Base-by-base conservation (phyloP, 2,888 invertebrate species). In the Lagria hirta region DNA sequence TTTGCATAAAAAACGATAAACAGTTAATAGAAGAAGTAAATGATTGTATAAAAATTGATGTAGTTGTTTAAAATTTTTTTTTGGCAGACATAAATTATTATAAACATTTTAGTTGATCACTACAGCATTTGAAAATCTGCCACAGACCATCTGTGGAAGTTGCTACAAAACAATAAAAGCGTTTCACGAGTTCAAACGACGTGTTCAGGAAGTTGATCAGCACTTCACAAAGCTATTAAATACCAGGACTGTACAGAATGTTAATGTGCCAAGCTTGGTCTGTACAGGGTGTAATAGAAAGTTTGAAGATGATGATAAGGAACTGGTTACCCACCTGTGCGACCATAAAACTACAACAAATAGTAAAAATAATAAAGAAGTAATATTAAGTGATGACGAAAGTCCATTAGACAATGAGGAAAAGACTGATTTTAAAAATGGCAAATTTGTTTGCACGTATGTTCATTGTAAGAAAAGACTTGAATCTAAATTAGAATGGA, bases 391-490 rank as follows among this genome's bases (percentile, higher is more conserved):
- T 20, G 12, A 17, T 10, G 27, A 29, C 24, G 28, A 53, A 26
- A 53, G 55, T 35, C 44, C 52, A n/a, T n/a, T n/a, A n/a, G n/a
- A n/a, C 17, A 16, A 10, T 22, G 27, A 36, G 5, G 30, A 30
- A 30, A 29, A 29, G 16, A 10, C 2, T 3, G 11, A 16, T 3
- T 12, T 24, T 11, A 36, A 32, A 33, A 24, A 36, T 12, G 13
- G 28, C 4, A 42, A 38, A 22, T 54, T 46, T 32, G 23, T 54
- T 21, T 59, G 54, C 38, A 49, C 43, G 24, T 53, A 49, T 48
- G 49, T 48, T 24, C 52, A 55, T 24, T 65, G 65, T 33, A 43
- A 46, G 4, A 59, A 61, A 46, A 43, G 53, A 8, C 58, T 55
- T 24, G 48, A 52, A 11, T 57, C 60, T 1, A 42, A 54, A 3